A percentile compares a stretch with the other conserved stretches of the same genome.
Evolutionary conservation across 2,888 invertebrate genomes (phyloP).

Genomic region (Drosophila bunnanda): DNA sequence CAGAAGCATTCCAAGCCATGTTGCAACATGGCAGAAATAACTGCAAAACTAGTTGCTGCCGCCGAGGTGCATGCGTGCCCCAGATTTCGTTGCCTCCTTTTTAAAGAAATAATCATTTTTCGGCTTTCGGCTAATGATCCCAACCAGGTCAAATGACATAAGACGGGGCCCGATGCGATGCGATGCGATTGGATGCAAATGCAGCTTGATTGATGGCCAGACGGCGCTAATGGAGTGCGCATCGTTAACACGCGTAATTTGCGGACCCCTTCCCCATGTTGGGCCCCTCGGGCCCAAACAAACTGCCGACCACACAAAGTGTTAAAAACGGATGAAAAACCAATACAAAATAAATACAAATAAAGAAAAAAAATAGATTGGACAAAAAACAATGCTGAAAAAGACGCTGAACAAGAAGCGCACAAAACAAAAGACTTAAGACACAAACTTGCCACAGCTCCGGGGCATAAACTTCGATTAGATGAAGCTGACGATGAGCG

Average conservation of each 20-base stretch:
- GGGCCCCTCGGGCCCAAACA: background rate
- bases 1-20: conserved; percentile 39
- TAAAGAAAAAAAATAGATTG: background rate
- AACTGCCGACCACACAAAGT: conserved; percentile 26
- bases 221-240: conserved; percentile 48
- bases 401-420: background rate
- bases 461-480: conserved; percentile 22
- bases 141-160: conserved; percentile 48
- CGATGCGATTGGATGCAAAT: conserved; percentile 71
- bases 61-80: conserved; percentile 60
- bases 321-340: conserved; percentile 7
- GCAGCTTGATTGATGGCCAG: conserved; percentile 68
- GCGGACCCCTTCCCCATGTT: conserved; percentile 16
- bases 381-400: background rate
- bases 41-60: conserved; percentile 26
- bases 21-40: conserved; percentile 23
- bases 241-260: conserved; percentile 63
- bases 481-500: background rate
- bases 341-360: background rate
- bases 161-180: conserved; percentile 1
- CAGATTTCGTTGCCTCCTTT: conserved; percentile 40
- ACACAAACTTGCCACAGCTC: conserved; percentile 53
- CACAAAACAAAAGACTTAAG: conserved; percentile 63
- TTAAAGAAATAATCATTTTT: conserved; percentile 55
- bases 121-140: conserved; percentile 58